These are phyloP conservation scores for Esox lucius DNA, from an alignment of 2,797 vertebrate species.

Conservation along the genomic window DNA sequence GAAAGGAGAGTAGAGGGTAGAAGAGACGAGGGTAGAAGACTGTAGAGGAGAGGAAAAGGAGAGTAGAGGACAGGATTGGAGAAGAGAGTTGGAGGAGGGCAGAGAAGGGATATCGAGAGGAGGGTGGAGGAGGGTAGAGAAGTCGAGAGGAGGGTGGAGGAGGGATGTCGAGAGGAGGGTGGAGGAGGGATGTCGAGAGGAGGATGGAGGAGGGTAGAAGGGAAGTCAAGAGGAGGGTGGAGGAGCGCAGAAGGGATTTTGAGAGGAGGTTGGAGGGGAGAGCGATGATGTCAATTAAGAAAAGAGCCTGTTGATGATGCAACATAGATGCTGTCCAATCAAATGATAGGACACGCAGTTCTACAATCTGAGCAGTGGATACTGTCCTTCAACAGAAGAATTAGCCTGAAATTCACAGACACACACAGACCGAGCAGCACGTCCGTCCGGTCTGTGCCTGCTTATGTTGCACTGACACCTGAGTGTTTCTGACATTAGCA, in stretches of 20 bases:
- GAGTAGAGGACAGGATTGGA: no score
- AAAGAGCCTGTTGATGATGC: constrained; percentile 57
- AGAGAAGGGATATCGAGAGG: no score
- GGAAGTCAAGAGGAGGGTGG: background rate
- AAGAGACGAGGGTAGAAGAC: no score
- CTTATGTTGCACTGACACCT: constrained; percentile 49
- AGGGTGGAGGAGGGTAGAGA: no score
- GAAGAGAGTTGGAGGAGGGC: no score
- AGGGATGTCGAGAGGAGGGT: no score
- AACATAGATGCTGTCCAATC: constrained; percentile 49
- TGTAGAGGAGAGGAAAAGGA: no score
- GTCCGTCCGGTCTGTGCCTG: constrained; percentile 36
- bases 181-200: no score
- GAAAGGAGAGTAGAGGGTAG: constrained; percentile 3
- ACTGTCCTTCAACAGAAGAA: constrained; percentile 38
- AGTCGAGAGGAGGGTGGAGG: no score
- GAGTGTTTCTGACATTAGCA: constrained; percentile 54
- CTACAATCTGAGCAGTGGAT: constrained; percentile 23
- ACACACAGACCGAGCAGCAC: background rate
- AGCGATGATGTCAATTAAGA: constrained; percentile 54
- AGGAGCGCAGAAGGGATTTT: background rate
- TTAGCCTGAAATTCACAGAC: constrained; percentile 30
- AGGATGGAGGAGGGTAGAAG: background rate
- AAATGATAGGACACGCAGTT: constrained; percentile 6
- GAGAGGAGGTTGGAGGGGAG: constrained; percentile 3